Evolutionary conservation across 2,888 invertebrate genomes (phyloP), one percentile per base, ranked within the genome.

Genomic region (Oxystoma pomonae): DNA sequence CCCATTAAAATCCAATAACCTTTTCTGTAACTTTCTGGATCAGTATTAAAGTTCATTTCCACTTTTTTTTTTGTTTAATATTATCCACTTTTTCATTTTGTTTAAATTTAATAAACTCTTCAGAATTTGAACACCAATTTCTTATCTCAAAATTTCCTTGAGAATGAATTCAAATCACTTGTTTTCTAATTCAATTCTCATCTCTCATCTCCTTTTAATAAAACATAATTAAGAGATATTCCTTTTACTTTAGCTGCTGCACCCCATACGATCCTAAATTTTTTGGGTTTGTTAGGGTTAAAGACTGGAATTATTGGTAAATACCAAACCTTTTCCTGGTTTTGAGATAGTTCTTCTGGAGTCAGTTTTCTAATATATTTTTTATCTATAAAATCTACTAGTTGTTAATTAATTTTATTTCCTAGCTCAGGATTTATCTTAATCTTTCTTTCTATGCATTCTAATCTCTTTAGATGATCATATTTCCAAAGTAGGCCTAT

Each of bases 251-350:
- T 70, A 1, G 73, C 75, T 1, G 75, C 75, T 2, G 76, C 76
- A 65, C 77, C 76, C 55, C 70, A 74, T 1, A 76, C 75, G 2
- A 75, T 53, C 22, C 76, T 67, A 5, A 74, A 20, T 60, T 72
- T 69, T 16, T 67, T 69, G 2, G 69, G 71, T 61, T 76, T 76
- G 18, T 74, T 73, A 0, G 68, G 69, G 50, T 75, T 75, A 3
- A 58, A 55, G 1, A 72, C 71, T 2, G 66, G 67, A 61, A 75
- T 73, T 58, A 75, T 71, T 1, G 73, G 74, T 17, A 74, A 51
- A 57, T 73, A 75, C 74, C 73, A 74, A 2, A 16, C 63, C 67
- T 61, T 60, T 69, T 5, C 55, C 57, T n/a, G 55, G 51, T 12
- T 50, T 19, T 51, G n/a, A 5, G 20, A 59, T 17, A 67, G n/a